phyloP scores from a whole-genome alignment of 2,888 invertebrate species.

The Miltochrista miniata region DNA sequence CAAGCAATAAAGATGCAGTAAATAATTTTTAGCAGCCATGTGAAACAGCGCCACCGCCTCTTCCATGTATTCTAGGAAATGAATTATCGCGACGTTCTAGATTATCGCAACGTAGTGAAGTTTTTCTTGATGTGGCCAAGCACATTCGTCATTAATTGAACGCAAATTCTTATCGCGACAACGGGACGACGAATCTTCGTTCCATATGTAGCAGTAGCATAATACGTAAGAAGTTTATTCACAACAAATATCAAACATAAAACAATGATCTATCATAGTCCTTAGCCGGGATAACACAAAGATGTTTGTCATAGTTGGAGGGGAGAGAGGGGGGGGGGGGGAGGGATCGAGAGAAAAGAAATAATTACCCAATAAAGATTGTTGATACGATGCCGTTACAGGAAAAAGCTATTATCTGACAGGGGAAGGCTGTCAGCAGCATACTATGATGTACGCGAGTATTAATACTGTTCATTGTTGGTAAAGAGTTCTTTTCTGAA shows the following conservation, averaged over 20 bases:
- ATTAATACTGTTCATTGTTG: conserved; percentile 35
- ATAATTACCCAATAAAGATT: conserved; percentile 60
- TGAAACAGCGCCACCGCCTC: no score
- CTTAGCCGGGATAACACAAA: conserved; percentile 39
- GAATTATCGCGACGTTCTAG: no score
- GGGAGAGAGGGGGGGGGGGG: conserved; percentile 25
- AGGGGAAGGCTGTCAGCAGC: conserved; percentile 28
- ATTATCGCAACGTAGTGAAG: no score
- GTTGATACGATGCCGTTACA: conserved; percentile 48
- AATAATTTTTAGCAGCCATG: no score
- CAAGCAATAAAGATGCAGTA: no score
- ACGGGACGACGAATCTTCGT: no score
- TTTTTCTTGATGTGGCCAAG: no score
- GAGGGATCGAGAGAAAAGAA: conserved; percentile 35
- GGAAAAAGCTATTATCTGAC: conserved; percentile 49
- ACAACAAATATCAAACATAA: conserved; percentile 6
- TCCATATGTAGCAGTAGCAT: no score
- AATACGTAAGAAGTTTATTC: neutral
- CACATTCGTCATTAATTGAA: no score
- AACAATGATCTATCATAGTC: conserved; percentile 16
- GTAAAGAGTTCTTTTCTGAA: conserved; percentile 6
- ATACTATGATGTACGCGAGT: conserved; percentile 36
- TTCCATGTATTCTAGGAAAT: no score
- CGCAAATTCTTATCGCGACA: no score
- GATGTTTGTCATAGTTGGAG: conserved; percentile 49